Evolutionary conservation across 2,797 vertebrate genomes (phyloP), one percentile per base, ranked within the genome.

Genomic region (Lutjanus campechanus): DNA sequence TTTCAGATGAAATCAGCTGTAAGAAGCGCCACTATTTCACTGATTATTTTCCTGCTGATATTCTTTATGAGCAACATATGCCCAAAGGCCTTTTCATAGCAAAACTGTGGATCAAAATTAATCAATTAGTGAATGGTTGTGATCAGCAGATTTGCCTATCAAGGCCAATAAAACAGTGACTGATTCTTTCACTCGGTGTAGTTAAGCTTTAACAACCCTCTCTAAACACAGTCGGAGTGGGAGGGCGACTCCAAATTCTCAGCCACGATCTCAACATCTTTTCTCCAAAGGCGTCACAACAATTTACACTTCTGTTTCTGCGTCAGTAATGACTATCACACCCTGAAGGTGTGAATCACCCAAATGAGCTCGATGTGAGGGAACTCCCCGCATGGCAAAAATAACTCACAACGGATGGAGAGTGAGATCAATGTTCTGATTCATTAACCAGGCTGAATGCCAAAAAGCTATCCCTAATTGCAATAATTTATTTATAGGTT

Each of bases 311-410:
- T 49, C 1, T 19, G 47, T 76, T 62, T 68, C 20, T 70, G 43
- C 7, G 1, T 76, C 44, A n/a, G 54, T 72, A 68, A 79, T 70
- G 55, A 29, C 58, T 79, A 64, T 54, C 43, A 69, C 47, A 68
- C 43, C 58, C 29, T 72, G 40, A 51, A 49, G 76, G 68, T 76
- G 49, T 43, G 60, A 59, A 41, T 61, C n/a, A 54, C 53, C 19
- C 47, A 60, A 41, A 25, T 1, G 41, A 36, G 41, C 64, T 59
- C 16, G 49, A 12, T 25, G 46, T 44, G 66, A 74, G 51, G 55
- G 40, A 67, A 65, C 29, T 22, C 50, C 8, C 10, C 51, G 6
- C 22, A 62, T 25, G 62, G 40, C 40, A 64, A 17, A 58, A 54
- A 54, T 29, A 54, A 64, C 16, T 20, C 29, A 43, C 25, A 7